Evolutionary conservation across 2,888 invertebrate species (phyloP), one percentile per base, ranked within the genome.

Genomic region (Melolontha melolontha): DNA sequence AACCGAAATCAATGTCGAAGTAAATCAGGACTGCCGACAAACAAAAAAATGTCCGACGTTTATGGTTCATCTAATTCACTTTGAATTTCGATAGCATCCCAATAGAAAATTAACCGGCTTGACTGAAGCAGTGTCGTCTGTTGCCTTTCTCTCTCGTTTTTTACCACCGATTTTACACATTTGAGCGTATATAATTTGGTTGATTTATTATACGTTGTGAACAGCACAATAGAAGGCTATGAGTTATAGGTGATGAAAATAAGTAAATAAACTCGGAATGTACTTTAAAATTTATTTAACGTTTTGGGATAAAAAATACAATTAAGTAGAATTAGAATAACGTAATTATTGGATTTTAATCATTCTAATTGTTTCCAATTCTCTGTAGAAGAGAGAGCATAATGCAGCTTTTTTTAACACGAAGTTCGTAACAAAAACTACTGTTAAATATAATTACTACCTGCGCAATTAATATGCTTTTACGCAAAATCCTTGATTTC

Each of bases 11-110:
- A 79, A 80, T 80, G 80, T 80, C 78, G 79, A 79, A 78, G 79
- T 79, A 78, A 81, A 81, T 80, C 79, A 79, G 78, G 71, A 75
- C 73, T 73, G 65, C 66, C 49, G 67, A 76, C 75, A 76, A 76
- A 75, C 65, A 68, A 69, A 67, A 52, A 63, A 68, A 41, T 41
- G 65, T 50, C 67, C 78, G 80, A 80, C 80, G 76, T 80, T 80
- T 80, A 80, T 80, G 78, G 80, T 75, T 77, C 78, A 77, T 78
- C 80, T 79, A 79, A 80, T 80, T 80, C 79, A 78, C 75, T 76
- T 74, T 71, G 76, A 74, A 76, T 78, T 74, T 75, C 68, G 68
- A 71, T 70, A 70, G 63, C 69, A 67, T 69, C 70, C 70, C 64
- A 73, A 59, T 59, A 59, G 59, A 59, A 59, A 59, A 59, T 59